These are phyloP conservation scores for Ciconia nigra DNA, from an alignment of 2,797 vertebrate species.

Conservation along the genomic window DNA sequence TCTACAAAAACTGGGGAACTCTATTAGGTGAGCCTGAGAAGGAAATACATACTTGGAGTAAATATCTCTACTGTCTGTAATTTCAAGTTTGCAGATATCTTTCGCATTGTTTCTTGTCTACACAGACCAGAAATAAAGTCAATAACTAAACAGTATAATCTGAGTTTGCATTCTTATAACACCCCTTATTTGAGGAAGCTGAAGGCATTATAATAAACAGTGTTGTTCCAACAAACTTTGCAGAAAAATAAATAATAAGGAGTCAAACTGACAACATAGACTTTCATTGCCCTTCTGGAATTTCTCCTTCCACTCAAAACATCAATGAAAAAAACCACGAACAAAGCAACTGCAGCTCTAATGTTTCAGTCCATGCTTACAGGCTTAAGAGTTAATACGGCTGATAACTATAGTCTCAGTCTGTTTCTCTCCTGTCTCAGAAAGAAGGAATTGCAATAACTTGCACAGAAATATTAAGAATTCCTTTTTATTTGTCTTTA, in stretches of 20 bases:
- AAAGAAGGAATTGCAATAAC: background rate
- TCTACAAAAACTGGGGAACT: background rate
- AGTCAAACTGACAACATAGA: background rate
- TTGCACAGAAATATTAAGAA: conserved; percentile 6
- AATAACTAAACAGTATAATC: background rate
- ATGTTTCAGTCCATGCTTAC: background rate
- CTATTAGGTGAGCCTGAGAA: background rate
- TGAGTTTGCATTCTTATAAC: background rate
- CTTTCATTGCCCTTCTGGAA: background rate
- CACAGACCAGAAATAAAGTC: background rate
- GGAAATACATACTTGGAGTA: background rate
- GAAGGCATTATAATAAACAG: background rate
- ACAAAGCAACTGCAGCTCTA: background rate
- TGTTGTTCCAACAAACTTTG: background rate
- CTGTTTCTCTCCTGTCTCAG: background rate
- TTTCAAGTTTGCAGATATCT: background rate
- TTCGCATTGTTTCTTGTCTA: background rate
- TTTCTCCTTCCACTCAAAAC: background rate
- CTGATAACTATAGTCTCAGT: background rate
- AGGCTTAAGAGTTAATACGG: background rate
- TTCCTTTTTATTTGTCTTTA: conserved; percentile 19
- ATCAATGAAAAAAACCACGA: background rate
- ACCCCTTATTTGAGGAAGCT: background rate
- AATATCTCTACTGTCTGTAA: background rate
- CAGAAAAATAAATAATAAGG: background rate